phyloP scores from a whole-genome alignment of 2,797 vertebrate species.

The Austrolebias charrua region DNA sequence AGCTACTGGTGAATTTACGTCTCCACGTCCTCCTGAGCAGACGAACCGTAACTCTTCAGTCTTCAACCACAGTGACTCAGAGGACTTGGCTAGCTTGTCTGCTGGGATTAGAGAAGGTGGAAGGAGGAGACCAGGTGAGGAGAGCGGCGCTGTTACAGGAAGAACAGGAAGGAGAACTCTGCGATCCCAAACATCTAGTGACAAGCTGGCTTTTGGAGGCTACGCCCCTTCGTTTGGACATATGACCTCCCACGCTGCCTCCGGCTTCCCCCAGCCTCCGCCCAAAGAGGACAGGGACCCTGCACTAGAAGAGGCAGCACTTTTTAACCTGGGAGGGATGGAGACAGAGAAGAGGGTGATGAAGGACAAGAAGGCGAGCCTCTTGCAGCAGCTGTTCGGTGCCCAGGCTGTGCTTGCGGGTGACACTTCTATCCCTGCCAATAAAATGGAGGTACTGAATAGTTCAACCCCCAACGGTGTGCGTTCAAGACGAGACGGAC shows the following conservation, averaged over 20 bases:
- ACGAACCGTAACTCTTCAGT: conserved; percentile 67
- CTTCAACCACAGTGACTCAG: conserved; percentile 72
- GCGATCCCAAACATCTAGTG: conserved; percentile 55
- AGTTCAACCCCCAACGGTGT: conserved; percentile 52
- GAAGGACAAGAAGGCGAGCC: conserved; percentile 82
- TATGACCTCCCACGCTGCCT: conserved; percentile 63
- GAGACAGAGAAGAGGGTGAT: conserved; percentile 44
- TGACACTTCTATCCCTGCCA: conserved; percentile 36
- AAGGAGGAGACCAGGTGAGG: conserved; percentile 40
- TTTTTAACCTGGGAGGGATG: conserved; percentile 63
- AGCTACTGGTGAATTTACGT: conserved; percentile 26
- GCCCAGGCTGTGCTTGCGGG: conserved; percentile 41
- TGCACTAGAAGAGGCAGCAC: conserved; percentile 49
- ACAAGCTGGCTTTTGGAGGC: conserved; percentile 85
- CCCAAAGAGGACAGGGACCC: conserved; percentile 47
- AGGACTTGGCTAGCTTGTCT: conserved; percentile 47
- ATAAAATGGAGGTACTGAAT: conserved; percentile 69
- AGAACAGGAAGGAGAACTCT: conserved; percentile 51
- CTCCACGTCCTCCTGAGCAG: conserved; percentile 58
- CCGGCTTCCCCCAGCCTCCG: conserved; percentile 50
- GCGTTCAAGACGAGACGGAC: conserved; percentile 68
- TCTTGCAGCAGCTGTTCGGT: conserved; percentile 93
- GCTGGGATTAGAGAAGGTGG: conserved; percentile 46
- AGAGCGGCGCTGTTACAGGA: conserved; percentile 21
- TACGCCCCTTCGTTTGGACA: conserved; percentile 91